phyloP scores from a whole-genome alignment of 1,140 invertebrate species.

The Babylonia areolata region DNA sequence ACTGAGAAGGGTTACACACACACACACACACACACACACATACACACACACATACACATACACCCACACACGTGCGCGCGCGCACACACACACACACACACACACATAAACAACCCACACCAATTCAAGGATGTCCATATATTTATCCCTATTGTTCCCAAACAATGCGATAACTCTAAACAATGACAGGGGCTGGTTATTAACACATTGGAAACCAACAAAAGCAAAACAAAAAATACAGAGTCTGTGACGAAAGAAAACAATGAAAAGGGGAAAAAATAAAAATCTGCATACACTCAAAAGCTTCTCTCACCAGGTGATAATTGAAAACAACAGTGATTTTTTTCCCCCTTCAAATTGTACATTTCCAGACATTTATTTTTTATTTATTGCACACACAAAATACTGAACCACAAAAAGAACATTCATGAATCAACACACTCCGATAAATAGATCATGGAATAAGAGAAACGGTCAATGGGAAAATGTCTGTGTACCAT shows the following conservation, averaged over 20 bases:
- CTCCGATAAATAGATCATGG: not conserved
- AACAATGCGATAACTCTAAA: not conserved
- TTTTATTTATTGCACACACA: not conserved
- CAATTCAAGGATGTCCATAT: not conserved
- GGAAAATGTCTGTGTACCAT: too few relatives aligned
- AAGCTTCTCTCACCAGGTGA: not conserved
- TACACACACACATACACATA: too few relatives aligned
- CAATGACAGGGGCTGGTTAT: not conserved
- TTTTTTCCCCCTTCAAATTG: not conserved
- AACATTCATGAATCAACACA: not conserved
- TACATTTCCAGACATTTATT: not conserved
- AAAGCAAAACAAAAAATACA: too few relatives aligned
- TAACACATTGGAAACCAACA: not conserved
- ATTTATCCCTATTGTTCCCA: slow-evolving; percentile 8
- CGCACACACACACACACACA: not conserved
- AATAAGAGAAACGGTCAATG: too few relatives aligned
- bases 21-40: too few relatives aligned
- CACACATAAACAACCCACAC: not conserved
- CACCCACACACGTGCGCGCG: too few relatives aligned
- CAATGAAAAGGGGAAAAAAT: not conserved
- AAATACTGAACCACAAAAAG: not conserved
- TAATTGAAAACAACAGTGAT: not conserved
- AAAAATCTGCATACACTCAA: not conserved
- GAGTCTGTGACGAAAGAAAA: not conserved
- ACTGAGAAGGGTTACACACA: too few relatives aligned